phyloP scores from a whole-genome alignment of 2,888 invertebrate genomes.

The Hydraecia micacea region DNA sequence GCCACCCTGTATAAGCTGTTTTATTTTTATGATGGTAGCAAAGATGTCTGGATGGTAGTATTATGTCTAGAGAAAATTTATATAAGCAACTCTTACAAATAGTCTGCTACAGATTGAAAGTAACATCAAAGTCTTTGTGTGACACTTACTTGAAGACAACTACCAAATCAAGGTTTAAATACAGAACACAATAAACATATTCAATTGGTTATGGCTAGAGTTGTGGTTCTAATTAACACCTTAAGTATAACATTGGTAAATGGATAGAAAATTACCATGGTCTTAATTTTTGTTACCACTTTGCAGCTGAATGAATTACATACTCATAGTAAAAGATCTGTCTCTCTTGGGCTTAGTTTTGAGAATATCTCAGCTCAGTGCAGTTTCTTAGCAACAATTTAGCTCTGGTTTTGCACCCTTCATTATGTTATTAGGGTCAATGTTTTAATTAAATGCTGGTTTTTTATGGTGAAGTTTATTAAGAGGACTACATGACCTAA shows the following conservation, averaged over 20 bases:
- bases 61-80: not conserved
- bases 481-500: too few relatives aligned
- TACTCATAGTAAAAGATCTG: not conserved
- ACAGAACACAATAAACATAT: not conserved
- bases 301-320: not conserved
- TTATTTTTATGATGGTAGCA: too few relatives aligned
- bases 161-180: not conserved
- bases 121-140: not conserved
- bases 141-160: not conserved
- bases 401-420: too few relatives aligned
- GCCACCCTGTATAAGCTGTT: too few relatives aligned
- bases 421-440: too few relatives aligned
- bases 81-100: not conserved
- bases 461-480: not conserved
- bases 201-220: not conserved
- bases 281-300: not conserved
- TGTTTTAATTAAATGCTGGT: not conserved
- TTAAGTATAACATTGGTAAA: not conserved
- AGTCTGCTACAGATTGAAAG: not conserved
- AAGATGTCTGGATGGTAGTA: too few relatives aligned
- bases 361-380: not conserved
- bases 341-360: not conserved
- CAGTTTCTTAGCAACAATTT: not conserved
- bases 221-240: constrained; percentile 21
- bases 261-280: constrained; percentile 8